These are phyloP conservation scores for Eubucco bourcierii DNA, from an alignment of 2,113 vertebrate species.

Conservation along the genomic window DNA sequence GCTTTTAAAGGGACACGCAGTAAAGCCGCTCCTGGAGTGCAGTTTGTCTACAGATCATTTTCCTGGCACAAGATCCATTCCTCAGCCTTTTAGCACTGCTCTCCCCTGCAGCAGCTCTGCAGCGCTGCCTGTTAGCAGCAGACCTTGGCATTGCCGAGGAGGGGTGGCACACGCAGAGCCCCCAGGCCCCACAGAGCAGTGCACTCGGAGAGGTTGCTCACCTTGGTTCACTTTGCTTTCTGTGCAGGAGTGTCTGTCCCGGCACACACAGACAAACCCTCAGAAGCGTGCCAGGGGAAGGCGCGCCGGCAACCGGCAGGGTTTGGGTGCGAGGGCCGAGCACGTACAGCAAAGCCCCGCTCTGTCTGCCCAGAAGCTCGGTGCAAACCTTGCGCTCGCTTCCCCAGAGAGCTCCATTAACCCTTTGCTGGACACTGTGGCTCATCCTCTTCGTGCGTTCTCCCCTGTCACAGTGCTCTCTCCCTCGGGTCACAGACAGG, in stretches of 20 bases:
- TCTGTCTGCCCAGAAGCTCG: not conserved
- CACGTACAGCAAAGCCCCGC: not conserved
- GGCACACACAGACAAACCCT: not conserved
- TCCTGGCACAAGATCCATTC: not conserved
- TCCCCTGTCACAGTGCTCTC: not conserved
- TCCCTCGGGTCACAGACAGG: not conserved
- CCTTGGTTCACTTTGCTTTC: slow-evolving; percentile 1
- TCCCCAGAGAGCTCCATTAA: not conserved
- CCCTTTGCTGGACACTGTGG: not conserved
- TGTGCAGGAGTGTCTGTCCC: fast-evolving
- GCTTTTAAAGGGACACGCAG: slow-evolving; percentile 53
- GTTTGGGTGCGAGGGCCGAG: not conserved
- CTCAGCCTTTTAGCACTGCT: not conserved
- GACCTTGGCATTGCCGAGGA: not conserved
- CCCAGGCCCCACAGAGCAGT: not conserved
- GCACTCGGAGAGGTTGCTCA: not conserved
- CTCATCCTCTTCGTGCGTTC: not conserved
- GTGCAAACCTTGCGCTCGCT: not conserved
- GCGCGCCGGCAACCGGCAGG: not conserved
- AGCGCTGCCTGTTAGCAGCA: not conserved
- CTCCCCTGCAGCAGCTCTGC: not conserved
- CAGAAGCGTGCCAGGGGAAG: not conserved
- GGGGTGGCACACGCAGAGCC: not conserved
- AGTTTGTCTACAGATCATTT: not conserved
- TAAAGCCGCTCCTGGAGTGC: not conserved